Base-by-base conservation (phyloP, 2,797 vertebrate species). In the Esox masquinongy region DNA sequence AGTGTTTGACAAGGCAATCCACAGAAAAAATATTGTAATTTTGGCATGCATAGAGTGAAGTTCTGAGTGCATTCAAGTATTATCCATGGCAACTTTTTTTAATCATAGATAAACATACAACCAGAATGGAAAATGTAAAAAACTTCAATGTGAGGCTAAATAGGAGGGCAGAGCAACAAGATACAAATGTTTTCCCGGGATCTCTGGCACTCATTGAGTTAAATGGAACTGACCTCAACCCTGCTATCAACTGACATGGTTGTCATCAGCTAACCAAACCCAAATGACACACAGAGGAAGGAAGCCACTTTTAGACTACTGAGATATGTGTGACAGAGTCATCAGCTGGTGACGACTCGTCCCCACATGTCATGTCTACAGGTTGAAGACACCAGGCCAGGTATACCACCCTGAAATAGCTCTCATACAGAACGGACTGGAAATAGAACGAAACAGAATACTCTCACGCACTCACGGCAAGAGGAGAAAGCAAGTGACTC, bases 401-500 rank as follows among this genome's bases (percentile, higher is more conserved):
- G 26, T 47, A 39, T 22, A 66, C 66, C 71, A 36, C 59, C 50
- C 39, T 47, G 76, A 63, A 71, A 69, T 53, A 29, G 26, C 29
- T 39, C 34, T 73, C 70, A 68, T 36, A 59, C 49, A 24, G 56
- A 59, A 19, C 6, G 61, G 56, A 61, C 24, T 49, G 63, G 70
- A 77, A 56, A 72, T 77, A 77, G 76, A 50, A 36, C n/a, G 15
- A 36, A 68, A 72, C 72, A 77, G 76, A 50, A 36, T n/a, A 11
- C 24, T 22, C 24, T 73, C 6, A 22, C 14, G 6, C 66, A 19
- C 3, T 17, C 66, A 68, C 9, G 12, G 26, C 16, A 34, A 67
- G 56, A 59, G 0, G 56, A 12, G 56, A 24, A 24, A 61, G 4
- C 5, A 9, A 31, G 14, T 17, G 16, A 34, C 26, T 34, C 14